phyloP scores from a whole-genome alignment of 2,888 invertebrate species.

The Tachystola acroxantha region DNA sequence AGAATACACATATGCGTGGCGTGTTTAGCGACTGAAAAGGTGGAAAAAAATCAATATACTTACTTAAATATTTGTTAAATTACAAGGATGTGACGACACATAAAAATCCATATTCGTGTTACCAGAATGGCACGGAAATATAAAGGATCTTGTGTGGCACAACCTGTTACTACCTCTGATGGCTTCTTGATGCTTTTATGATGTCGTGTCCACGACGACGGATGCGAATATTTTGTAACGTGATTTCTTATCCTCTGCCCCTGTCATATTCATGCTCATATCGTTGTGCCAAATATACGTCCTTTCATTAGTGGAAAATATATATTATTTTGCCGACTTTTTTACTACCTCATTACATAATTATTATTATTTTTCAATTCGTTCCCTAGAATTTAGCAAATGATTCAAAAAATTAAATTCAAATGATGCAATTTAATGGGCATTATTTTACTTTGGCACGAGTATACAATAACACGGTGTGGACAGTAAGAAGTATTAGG shows the following conservation, averaged over 20 bases:
- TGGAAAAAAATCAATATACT: no score
- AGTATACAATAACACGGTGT: conserved; percentile 38
- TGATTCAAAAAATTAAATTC: no score
- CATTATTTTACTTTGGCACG: neutral
- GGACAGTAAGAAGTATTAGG: conserved; percentile 67
- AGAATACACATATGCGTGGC: no score
- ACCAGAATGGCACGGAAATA: conserved; percentile 35
- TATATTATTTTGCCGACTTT: no score
- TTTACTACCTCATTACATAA: no score
- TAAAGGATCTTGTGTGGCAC: conserved; percentile 42
- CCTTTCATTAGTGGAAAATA: no score
- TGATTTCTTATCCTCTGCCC: neutral
- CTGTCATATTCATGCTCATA: neutral
- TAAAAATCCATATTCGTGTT: conserved; percentile 24
- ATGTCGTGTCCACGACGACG: conserved; percentile 55
- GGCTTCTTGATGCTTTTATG: conserved; percentile 74
- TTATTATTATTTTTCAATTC: no score
- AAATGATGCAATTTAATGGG: no score
- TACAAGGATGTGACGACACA: conserved; percentile 4
- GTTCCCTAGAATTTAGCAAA: no score
- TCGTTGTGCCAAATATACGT: no score
- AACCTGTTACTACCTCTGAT: conserved; percentile 64
- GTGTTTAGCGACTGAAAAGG: no score
- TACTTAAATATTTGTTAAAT: no score
- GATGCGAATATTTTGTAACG: conserved; percentile 42